A percentile compares a stretch with the other conserved stretches of the same genome.
phyloP scores from a whole-genome alignment of 1,140 invertebrate genomes.

The Brachionus rotundiformis region DNA sequence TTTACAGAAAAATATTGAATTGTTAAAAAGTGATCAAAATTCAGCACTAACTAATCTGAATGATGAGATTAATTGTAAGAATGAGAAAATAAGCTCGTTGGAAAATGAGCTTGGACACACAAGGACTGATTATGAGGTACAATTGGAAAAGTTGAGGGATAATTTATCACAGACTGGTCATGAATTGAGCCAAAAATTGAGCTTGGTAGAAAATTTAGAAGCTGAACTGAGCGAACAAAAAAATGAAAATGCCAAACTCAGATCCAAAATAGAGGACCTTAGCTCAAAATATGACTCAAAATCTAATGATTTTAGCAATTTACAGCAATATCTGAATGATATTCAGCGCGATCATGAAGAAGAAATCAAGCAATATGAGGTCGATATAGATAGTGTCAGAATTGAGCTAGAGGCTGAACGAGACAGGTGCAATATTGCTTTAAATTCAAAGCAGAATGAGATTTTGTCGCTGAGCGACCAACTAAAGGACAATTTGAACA shows the following conservation, averaged over 20 bases:
- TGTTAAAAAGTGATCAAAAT: not conserved
- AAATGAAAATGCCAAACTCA: not conserved
- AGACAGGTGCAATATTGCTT: not conserved
- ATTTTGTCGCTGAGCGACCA: not conserved
- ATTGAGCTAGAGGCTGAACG: slow-evolving; percentile 19
- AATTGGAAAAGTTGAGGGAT: not conserved
- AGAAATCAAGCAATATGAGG: slow-evolving; percentile 37
- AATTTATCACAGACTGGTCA: not conserved
- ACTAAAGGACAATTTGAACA: slow-evolving; percentile 9
- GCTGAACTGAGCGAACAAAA: not conserved
- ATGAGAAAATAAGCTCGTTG: not conserved
- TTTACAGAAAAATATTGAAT: not conserved
- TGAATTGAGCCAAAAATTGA: not conserved
- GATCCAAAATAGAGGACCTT: not conserved
- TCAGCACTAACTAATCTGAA: not conserved
- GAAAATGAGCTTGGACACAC: not conserved
- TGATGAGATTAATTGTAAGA: not conserved
- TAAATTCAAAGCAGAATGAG: slow-evolving; percentile 16
- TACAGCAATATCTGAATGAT: slow-evolving; percentile 42
- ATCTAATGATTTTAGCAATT: slow-evolving; percentile 32
- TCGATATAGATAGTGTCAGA: not conserved
- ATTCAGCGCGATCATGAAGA: slow-evolving; percentile 28
- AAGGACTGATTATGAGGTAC: not conserved
- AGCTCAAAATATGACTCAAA: slow-evolving; percentile 24
- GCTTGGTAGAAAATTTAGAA: not conserved